Conservation (phyloP, 2,888 invertebrate species). For the Therioaphis trifolii region DNA sequence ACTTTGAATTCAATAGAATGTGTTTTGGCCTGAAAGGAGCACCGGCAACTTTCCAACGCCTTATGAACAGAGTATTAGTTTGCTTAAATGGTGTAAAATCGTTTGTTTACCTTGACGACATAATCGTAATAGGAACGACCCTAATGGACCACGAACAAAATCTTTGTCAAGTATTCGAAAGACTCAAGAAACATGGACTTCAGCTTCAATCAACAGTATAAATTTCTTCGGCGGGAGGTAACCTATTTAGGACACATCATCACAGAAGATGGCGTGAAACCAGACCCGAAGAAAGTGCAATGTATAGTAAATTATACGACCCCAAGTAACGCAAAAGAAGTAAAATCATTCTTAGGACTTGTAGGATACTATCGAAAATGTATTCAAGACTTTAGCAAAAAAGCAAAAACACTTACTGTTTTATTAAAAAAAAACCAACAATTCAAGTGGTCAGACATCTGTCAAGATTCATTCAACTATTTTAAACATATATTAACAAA, state of each 20-base stretch:
- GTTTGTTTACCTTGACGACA: background rate
- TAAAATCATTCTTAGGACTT: background rate
- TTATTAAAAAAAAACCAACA: too few relatives aligned
- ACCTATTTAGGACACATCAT: constrained; percentile 64
- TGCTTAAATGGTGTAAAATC: background rate
- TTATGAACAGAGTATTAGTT: too few relatives aligned
- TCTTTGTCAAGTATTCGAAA: constrained; percentile 47
- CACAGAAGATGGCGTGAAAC: constrained; percentile 54
- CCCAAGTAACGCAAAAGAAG: background rate
- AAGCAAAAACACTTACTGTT: too few relatives aligned
- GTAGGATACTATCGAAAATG: too few relatives aligned
- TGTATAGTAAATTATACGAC: background rate
- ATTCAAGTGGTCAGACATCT: too few relatives aligned
- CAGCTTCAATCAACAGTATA: constrained; percentile 38
- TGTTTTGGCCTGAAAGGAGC: too few relatives aligned
- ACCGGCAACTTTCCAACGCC: too few relatives aligned
- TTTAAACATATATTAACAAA: too few relatives aligned
- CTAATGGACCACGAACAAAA: constrained; percentile 38
- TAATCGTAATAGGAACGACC: constrained; percentile 65
- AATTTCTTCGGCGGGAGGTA: constrained; percentile 24
- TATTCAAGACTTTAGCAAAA: too few relatives aligned
- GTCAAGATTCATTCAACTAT: too few relatives aligned
- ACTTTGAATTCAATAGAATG: too few relatives aligned
- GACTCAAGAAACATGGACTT: constrained; percentile 33
- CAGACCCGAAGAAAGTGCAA: constrained; percentile 14